Percentiles rank a stretch among this genome's conserved stretches.
Evolutionary conservation across 92 coral and sea anemone species (phyloP).

Genomic region (Palythoa heliodiscus): DNA sequence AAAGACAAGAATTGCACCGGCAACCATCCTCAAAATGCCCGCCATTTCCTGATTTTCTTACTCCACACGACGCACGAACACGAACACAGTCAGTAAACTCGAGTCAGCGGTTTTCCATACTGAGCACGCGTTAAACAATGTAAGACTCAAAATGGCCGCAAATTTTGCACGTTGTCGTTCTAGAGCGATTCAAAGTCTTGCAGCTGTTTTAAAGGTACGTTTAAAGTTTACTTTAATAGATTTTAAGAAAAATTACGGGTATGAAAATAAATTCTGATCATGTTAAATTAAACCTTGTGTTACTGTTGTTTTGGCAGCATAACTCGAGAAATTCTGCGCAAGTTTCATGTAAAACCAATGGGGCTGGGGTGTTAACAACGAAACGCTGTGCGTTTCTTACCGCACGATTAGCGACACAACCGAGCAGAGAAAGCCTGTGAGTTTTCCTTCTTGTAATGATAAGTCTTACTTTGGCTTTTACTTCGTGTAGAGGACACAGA

Average conservation of each 20-base stretch:
- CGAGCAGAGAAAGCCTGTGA: slow-evolving; percentile 24
- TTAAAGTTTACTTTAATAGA: not conserved
- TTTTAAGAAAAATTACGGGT: not conserved
- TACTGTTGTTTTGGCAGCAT: slow-evolving; percentile 14
- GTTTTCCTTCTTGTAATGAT: not conserved
- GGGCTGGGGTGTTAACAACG: not conserved
- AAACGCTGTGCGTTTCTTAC: slow-evolving; percentile 4
- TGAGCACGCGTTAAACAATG: slow-evolving; percentile 26
- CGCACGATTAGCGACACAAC: slow-evolving; percentile 23
- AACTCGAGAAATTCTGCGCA: slow-evolving; percentile 17
- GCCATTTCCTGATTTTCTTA: slow-evolving; percentile 69
- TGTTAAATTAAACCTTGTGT: not conserved
- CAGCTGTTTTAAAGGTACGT: slow-evolving; percentile 25
- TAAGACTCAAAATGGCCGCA: slow-evolving; percentile 65
- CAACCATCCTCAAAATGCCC: slow-evolving; percentile 52
- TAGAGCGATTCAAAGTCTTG: slow-evolving; percentile 27
- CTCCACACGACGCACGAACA: too few relatives aligned
- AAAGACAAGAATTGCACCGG: slow-evolving; percentile 29
- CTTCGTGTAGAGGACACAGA: too few relatives aligned
- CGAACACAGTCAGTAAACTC: too few relatives aligned
- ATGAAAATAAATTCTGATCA: too few relatives aligned
- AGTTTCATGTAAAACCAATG: not conserved
- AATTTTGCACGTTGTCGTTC: slow-evolving; percentile 63
- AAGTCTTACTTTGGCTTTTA: not conserved
- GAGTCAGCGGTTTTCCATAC: slow-evolving; percentile 44